Evolutionary conservation across 1,140 invertebrate genomes (phyloP), one percentile per base, ranked within the genome.

Genomic region (Heliconius himera): DNA sequence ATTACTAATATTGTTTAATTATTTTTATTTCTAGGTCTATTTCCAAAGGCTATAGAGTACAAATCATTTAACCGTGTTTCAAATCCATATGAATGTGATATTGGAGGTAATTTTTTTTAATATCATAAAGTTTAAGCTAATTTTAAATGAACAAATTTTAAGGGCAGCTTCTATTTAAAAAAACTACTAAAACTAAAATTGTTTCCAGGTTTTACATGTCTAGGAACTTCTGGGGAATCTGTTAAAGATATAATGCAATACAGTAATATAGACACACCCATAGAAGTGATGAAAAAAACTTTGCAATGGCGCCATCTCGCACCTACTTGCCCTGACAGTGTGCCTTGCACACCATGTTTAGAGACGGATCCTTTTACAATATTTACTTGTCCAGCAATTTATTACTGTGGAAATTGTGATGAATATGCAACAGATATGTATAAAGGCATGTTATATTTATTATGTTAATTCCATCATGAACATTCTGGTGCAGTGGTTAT

Each of bases 271-370:
- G 95, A 96, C 5, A 96, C 98, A 84, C 95, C 96, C 0, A 88
- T 98, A 70, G 96, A 98, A 85, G 96, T 96, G 49, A 91, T 99
- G 80, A 96, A 97, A 86, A 96, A 96, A 83, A 97, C 97, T 20
- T 91, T 98, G 20, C 89, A 95, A 75, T 99, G 98, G 98, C 96
- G 97, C 41, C 98, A 99, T 91, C 84, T 99, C 18, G 97, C 98
- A 11, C 99, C 99, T 3, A 99, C 98, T 26, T 95, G 97, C 75
- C 99, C 99, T 11, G 99, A 99, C 89, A 99, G 98, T 6, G 95
- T 99, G 60, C 96, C 97, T 22, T 98, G 97, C 87, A 98, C 97
- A 90, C 99, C 99, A 8, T 99, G 97, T 90, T 95, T 96, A 85
- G 95, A 97, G 73, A 96, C 96, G 78, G 99, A 99, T 95, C 98